These are phyloP conservation scores for Tetranychus cinnabarinus DNA, from an alignment of 1,140 invertebrate genomes.

Conservation along the genomic window DNA sequence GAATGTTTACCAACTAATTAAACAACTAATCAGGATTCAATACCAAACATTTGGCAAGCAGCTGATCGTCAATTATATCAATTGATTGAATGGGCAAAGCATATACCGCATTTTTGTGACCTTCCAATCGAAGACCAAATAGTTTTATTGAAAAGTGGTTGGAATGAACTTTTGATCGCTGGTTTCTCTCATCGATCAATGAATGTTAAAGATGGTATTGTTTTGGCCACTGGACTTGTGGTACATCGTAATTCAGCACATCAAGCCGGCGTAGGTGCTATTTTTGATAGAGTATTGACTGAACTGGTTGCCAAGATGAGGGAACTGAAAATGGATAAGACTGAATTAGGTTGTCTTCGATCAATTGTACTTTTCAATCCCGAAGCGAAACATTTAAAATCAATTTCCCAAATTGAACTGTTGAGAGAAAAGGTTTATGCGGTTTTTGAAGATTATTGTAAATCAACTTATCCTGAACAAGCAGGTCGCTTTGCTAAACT, in stretches of 20 bases:
- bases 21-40: constrained; percentile 10
- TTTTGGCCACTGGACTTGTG: constrained; percentile 46
- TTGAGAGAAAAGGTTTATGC: constrained; percentile 82
- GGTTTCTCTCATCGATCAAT: constrained; percentile 81
- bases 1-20: too few species aligned
- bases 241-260: constrained; percentile 62
- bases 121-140: constrained; percentile 79
- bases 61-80: too few species aligned
- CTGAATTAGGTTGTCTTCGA: constrained; percentile 77
- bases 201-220: constrained; percentile 42
- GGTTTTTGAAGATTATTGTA: constrained; percentile 78
- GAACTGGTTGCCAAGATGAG: constrained; percentile 90
- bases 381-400: constrained; percentile 66
- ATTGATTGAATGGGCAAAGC: constrained; percentile 35
- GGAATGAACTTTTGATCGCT: constrained; percentile 88
- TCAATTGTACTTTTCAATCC: constrained; percentile 91
- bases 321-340: constrained; percentile 83
- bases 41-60: constrained; percentile 38
- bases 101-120: constrained; percentile 79
- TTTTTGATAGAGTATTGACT: constrained; percentile 75
- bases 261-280: constrained; percentile 51
- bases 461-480: constrained; percentile 58
- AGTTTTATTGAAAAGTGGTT: constrained; percentile 56
- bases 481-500: constrained; percentile 83
- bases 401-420: constrained; percentile 52